phyloP scores from a whole-genome alignment of 2,113 vertebrate species.

The Smithornis capensis region DNA sequence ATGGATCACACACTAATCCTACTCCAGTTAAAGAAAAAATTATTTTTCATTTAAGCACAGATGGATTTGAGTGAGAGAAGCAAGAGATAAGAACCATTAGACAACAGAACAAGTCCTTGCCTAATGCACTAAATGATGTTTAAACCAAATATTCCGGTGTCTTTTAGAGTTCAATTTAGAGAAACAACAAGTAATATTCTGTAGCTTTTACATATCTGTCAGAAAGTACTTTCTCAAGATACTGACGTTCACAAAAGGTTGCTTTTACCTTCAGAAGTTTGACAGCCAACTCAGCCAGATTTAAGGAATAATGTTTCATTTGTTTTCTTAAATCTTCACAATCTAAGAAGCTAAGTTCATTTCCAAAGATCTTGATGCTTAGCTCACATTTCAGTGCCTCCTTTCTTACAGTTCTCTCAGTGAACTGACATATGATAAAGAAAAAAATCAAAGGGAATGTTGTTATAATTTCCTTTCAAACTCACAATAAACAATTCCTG shows the following conservation, averaged over 20 bases:
- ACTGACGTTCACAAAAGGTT: not conserved
- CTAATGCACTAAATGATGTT: not conserved
- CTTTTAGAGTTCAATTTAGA: not conserved
- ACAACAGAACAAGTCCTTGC: not conserved
- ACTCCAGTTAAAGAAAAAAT: not conserved
- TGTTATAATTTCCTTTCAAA: not conserved
- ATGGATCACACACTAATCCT: not conserved
- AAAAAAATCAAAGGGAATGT: not conserved
- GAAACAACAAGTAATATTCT: not conserved
- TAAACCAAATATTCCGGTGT: not conserved
- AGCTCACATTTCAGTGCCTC: slow-evolving; percentile 70
- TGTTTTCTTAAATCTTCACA: slow-evolving; percentile 74
- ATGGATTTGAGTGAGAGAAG: not conserved
- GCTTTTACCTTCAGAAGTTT: slow-evolving; percentile 83
- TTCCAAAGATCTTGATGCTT: slow-evolving; percentile 83
- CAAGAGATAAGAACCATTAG: not conserved
- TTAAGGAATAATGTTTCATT: slow-evolving; percentile 74
- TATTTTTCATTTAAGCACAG: not conserved
- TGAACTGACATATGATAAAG: slow-evolving; percentile 63
- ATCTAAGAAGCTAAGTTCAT: slow-evolving; percentile 78
- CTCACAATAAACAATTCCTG: not conserved
- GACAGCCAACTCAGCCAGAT: slow-evolving; percentile 74
- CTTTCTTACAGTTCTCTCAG: slow-evolving; percentile 26
- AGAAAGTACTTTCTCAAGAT: not conserved
- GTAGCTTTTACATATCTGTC: not conserved